Conservation (phyloP, 2,113 vertebrate species). For the Haemorhous mexicanus region DNA sequence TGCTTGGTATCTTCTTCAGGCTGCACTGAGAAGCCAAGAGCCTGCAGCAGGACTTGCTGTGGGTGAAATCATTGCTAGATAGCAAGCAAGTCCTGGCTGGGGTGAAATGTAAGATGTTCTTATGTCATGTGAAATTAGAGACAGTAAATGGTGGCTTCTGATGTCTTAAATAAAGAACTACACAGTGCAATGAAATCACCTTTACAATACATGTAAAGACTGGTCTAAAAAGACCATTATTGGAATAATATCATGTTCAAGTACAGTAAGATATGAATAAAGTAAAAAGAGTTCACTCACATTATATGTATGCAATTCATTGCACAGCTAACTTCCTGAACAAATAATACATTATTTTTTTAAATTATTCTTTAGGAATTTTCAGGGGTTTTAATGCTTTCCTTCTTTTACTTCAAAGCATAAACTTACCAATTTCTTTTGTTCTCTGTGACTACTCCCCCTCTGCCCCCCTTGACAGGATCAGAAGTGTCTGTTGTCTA, state of each 20-base stretch:
- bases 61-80: neutral
- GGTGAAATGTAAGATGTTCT: neutral
- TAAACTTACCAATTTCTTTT: neutral
- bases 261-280: neutral
- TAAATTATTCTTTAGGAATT: neutral
- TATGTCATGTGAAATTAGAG: neutral
- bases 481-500: neutral
- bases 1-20: neutral
- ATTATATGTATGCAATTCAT: neutral
- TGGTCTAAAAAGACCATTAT: neutral
- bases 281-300: neutral
- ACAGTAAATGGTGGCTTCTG: neutral
- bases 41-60: neutral
- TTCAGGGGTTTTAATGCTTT: neutral
- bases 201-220: neutral
- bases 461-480: neutral
- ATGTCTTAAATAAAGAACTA: neutral
- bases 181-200: neutral
- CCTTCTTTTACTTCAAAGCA: neutral
- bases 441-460: neutral
- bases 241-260: neutral
- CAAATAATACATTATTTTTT: neutral
- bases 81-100: neutral
- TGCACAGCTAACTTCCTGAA: neutral
- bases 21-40: neutral